Base-by-base conservation (phyloP, 2,113 vertebrate genomes). In the Cranoglanis bouderius region DNA sequence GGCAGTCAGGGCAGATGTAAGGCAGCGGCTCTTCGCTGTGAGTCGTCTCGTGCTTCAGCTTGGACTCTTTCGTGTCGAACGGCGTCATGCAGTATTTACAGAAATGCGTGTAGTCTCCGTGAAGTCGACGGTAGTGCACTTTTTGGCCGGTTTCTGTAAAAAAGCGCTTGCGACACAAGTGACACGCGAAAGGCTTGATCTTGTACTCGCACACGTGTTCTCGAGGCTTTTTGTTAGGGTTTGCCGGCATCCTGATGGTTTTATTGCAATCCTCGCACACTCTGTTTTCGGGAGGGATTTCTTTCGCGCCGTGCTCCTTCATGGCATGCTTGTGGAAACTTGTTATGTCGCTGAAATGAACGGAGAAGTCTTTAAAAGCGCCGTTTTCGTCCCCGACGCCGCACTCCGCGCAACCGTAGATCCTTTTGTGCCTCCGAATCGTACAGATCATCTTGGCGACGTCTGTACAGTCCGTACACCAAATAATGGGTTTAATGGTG, bases 161-260 rank as follows among this genome's bases (percentile, higher is more conserved):
- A 83, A 88, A 88, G 55, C 87, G 87, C 29, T 88, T 88, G 21
- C 43, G 70, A 38, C 87, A 88, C 29, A 84, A 29, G 13, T 49
- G 82, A 35, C 87, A 88, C 19, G 43, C 74, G 4, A 84, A 88
- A 0, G 87, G 87, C 32, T 88, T 88, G 87, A 84, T 40, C 82
- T 88, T 88, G 70, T 77, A 84, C 70, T 88, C 87, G 7, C 87
- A 88, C 70, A 88, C 82, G n/a, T 88, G 87, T 7, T 55, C 67
- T 26, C 29, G 32, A 13, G 26, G 32, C 82, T 88, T 84, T 67
- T 88, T 74, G 24, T 74, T 88, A 3, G 86, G 86, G 75, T 87
- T 55, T 1, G 59, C 29, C 29, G 61, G 43, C 29, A 88, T 21
- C 67, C 87, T 84, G 87, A 77, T 49, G 29, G 49, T 77, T 49